phyloP scores from a whole-genome alignment of 2,797 vertebrate species.

The Periparus ater region DNA sequence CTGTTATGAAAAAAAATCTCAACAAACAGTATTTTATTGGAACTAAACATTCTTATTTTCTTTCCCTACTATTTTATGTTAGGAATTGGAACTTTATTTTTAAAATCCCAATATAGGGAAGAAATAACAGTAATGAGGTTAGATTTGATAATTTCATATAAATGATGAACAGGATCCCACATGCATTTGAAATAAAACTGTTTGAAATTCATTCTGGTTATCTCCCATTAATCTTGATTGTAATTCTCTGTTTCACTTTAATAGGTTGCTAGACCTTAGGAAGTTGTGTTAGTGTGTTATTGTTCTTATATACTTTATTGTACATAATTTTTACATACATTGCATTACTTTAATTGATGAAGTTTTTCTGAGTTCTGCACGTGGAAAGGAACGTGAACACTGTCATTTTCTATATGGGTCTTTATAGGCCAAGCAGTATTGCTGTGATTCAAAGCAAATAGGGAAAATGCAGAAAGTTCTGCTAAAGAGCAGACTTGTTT shows the following conservation, averaged over 20 bases:
- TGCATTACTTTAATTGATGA: not conserved
- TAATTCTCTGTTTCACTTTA: constrained; percentile 33
- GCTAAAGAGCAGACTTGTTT: not conserved
- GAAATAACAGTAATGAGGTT: constrained; percentile 44
- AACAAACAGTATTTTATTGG: not conserved
- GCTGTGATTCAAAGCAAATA: not conserved
- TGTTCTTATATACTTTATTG: constrained; percentile 7
- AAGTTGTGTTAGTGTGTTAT: constrained; percentile 36
- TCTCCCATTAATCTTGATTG: constrained; percentile 48
- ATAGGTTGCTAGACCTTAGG: constrained; percentile 28
- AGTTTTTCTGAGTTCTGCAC: constrained; percentile 42
- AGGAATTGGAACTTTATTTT: not conserved
- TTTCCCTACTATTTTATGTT: not conserved
- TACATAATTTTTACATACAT: too few relatives aligned
- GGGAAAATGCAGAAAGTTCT: constrained; percentile 15
- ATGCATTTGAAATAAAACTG: constrained; percentile 47
- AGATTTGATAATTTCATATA: constrained; percentile 19
- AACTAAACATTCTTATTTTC: not conserved
- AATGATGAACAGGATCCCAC: constrained; percentile 31
- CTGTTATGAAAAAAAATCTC: not conserved
- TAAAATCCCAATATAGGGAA: not conserved
- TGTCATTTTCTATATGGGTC: constrained; percentile 7
- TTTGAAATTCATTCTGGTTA: constrained; percentile 47
- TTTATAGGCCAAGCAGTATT: not conserved
- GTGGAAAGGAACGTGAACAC: constrained; percentile 17